These are phyloP conservation scores for Squalus acanthias DNA, from an alignment of 2,797 vertebrate genomes.

Conservation along the genomic window DNA sequence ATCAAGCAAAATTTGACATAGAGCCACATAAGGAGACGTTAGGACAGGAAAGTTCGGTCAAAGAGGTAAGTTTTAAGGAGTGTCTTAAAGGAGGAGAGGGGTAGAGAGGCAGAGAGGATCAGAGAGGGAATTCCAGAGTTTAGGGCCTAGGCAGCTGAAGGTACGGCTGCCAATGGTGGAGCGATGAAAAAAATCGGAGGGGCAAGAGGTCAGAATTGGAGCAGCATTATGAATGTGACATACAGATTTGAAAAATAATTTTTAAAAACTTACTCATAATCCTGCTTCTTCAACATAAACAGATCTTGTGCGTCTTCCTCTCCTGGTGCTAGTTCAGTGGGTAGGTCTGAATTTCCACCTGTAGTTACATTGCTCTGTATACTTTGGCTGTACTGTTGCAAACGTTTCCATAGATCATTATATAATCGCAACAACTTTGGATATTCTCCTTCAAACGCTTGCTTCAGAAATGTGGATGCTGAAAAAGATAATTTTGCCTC, in stretches of 20 bases:
- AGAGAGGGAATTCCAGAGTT: background rate
- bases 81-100: too few relatives aligned
- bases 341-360: slow-evolving; percentile 60
- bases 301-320: slow-evolving; percentile 74
- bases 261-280: slow-evolving; percentile 76
- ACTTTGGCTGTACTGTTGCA: slow-evolving; percentile 82
- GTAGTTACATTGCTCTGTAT: slow-evolving; percentile 70
- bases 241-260: slow-evolving; percentile 9
- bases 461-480: slow-evolving; percentile 88
- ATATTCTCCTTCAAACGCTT: slow-evolving; percentile 92
- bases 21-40: background rate
- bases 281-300: slow-evolving; percentile 70
- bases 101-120: too few relatives aligned
- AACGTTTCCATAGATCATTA: slow-evolving; percentile 92
- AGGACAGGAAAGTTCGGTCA: background rate
- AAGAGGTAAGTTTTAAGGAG: too few relatives aligned
- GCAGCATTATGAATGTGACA: background rate
- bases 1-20: background rate
- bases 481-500: slow-evolving; percentile 40
- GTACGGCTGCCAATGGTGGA: too few relatives aligned
- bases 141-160: background rate
- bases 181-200: background rate
- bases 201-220: background rate
- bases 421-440: slow-evolving; percentile 89
- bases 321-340: slow-evolving; percentile 61